Evolutionary conservation across 2,888 invertebrate genomes (phyloP).

Genomic region (Lissonota sp.): DNA sequence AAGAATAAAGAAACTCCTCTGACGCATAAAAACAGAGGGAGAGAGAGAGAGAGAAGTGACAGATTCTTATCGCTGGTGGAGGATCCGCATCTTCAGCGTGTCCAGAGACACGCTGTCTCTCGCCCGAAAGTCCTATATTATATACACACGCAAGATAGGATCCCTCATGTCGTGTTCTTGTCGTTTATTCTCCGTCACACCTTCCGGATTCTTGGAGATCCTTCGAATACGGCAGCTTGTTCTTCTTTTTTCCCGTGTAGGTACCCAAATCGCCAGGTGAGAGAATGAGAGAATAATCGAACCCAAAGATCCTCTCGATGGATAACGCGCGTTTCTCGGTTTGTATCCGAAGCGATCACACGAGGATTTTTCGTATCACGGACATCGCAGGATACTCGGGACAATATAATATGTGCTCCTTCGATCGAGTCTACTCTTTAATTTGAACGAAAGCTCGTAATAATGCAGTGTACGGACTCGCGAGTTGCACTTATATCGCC

Average conservation of each 20-base stretch:
- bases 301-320: slow-evolving; percentile 13
- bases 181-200: slow-evolving; percentile 71
- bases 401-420: not conserved
- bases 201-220: slow-evolving; percentile 57
- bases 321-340: slow-evolving; percentile 15
- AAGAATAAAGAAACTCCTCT: slow-evolving; percentile 16
- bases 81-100: slow-evolving; percentile 54
- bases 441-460: slow-evolving; percentile 34
- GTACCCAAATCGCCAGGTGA: slow-evolving; percentile 41
- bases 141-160: slow-evolving; percentile 9
- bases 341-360: too few species aligned
- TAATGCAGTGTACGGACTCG: not conserved
- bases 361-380: too few species aligned
- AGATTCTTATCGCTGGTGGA: slow-evolving; percentile 77
- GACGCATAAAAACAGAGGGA: slow-evolving; percentile 19
- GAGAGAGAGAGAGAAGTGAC: slow-evolving; percentile 70
- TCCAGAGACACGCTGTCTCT: slow-evolving; percentile 80
- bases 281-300: slow-evolving; percentile 37
- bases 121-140: slow-evolving; percentile 55
- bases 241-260: slow-evolving; percentile 33
- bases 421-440: slow-evolving; percentile 38
- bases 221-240: not conserved
- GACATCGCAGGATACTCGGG: too few species aligned
- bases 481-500: not conserved
- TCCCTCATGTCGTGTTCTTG: slow-evolving; percentile 26